Percentiles rank a stretch among this genome's conserved stretches.
These are phyloP conservation scores for Leucophenga varia DNA, from an alignment of 1,140 invertebrate species.

Conservation along the genomic window DNA sequence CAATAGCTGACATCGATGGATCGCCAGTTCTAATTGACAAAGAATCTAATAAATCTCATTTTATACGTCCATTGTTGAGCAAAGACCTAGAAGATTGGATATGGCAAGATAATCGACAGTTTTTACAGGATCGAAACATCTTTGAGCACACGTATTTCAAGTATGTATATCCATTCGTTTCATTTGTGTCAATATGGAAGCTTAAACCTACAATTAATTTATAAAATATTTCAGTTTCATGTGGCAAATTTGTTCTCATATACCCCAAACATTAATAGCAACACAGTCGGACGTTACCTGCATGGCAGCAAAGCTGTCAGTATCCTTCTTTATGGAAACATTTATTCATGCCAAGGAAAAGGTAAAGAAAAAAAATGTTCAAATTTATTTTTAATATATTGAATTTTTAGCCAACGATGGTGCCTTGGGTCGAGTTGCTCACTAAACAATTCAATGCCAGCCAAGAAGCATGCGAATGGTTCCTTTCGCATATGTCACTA, in stretches of 20 bases:
- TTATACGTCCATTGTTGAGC: constrained; percentile 60
- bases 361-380: constrained; percentile 56
- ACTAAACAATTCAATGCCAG: constrained; percentile 93
- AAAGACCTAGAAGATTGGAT: constrained; percentile 88
- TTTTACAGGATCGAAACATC: constrained; percentile 92
- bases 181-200: background rate
- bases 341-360: constrained; percentile 97
- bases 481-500: constrained; percentile 87
- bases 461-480: constrained; percentile 88
- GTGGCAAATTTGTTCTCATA: constrained; percentile 93
- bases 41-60: constrained; percentile 38
- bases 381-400: background rate
- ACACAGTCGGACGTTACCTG: constrained; percentile 80
- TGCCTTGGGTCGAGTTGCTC: constrained; percentile 92
- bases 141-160: constrained; percentile 94
- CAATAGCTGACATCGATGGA: constrained; percentile 10
- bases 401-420: constrained; percentile 78
- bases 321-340: constrained; percentile 93
- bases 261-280: constrained; percentile 83
- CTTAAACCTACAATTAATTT: background rate
- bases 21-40: background rate
- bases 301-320: constrained; percentile 83
- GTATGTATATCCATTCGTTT: constrained; percentile 60
- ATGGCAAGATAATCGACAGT: constrained; percentile 95
- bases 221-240: constrained; percentile 74